These are phyloP conservation scores for Serrognathus titanus DNA, from an alignment of 2,888 invertebrate genomes.

Conservation along the genomic window DNA sequence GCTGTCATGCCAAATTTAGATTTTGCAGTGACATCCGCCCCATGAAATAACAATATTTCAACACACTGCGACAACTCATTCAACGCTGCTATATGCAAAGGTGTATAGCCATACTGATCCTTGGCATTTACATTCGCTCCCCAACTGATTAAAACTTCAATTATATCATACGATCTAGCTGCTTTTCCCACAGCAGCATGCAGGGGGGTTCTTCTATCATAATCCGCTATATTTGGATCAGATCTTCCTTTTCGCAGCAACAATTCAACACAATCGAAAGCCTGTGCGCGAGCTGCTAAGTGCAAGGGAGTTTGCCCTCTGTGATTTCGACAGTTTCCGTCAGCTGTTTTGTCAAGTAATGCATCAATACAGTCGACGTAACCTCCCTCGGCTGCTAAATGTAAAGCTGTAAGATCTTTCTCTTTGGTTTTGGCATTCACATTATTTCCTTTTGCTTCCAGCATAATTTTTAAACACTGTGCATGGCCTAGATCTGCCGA, in stretches of 20 bases:
- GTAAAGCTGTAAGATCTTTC: conserved; percentile 74
- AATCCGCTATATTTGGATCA: conserved; percentile 76
- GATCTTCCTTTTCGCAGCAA: conserved; percentile 71
- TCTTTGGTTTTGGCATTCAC: conserved; percentile 69
- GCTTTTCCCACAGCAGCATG: conserved; percentile 85
- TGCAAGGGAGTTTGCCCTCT: conserved; percentile 84
- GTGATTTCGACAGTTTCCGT: conserved; percentile 70
- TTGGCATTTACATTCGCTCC: conserved; percentile 79
- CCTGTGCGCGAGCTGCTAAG: conserved; percentile 75
- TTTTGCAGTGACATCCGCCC: conserved; percentile 84
- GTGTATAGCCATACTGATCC: conserved; percentile 82
- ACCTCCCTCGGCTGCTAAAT: conserved; percentile 85
- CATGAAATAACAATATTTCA: conserved; percentile 77
- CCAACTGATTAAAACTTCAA: conserved; percentile 74
- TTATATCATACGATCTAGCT: conserved; percentile 74
- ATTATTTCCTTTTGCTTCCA: conserved; percentile 70
- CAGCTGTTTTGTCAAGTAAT: conserved; percentile 70
- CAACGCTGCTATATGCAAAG: conserved; percentile 79
- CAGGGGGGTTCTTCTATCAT: conserved; percentile 75
- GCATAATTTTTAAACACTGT: conserved; percentile 70
- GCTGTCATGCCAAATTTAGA: conserved; percentile 86
- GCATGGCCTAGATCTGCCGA: conserved; percentile 76
- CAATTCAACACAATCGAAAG: conserved; percentile 76
- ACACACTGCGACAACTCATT: conserved; percentile 84
- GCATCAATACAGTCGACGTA: conserved; percentile 77